Base-by-base conservation (phyloP, 1,140 invertebrate genomes). In the Pseudomyrmex dendroicus region DNA sequence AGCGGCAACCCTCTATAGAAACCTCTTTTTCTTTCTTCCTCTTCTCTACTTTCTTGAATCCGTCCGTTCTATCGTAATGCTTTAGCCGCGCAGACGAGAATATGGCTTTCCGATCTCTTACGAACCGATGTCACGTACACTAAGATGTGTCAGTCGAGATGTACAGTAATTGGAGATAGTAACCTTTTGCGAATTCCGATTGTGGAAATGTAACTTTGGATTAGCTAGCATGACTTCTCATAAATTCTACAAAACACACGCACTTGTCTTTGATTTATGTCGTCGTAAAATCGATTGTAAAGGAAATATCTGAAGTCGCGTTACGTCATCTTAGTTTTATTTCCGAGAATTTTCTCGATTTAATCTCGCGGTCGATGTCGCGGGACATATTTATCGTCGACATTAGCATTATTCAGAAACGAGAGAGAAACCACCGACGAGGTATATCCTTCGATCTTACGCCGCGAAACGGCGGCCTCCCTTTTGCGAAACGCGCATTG, bases 361-460 rank as follows among this genome's bases (percentile, higher is more conserved):
- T 83, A 84, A 76, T 86, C 86, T 35, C 50, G 63, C 72, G 72
- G 48, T 73, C 35, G 63, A 9, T 17, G 25, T 61, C 25, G 62
- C 74, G 66, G 57, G 73, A 83, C 83, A 80, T 89, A 80, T 88
- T 85, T 84, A 82, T 86, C 80, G 80, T 64, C 64, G 62, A 48
- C 73, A 88, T 87, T 88, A 83, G 66, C 77, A 88, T 88, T 87
- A 85, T 85, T 82, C 83, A 78, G 77, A 78, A 77, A 59, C 62
- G 72, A 67, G 52, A 48, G 66, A 67, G 52, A 48, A 59, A 62
- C 25, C 22, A 22, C 25, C 54, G 35, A 17, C 59, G 5, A 63
- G 56, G 66, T 85, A 62, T 88, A 88, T 88, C 86, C 77, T 73
- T 73, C 66, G 85, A 85, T 88, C 83, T 87, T 61, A 12, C 64